These are phyloP conservation scores for Phrynocephalus guinanensis DNA, from an alignment of 2,797 vertebrate species.

Conservation along the genomic window DNA sequence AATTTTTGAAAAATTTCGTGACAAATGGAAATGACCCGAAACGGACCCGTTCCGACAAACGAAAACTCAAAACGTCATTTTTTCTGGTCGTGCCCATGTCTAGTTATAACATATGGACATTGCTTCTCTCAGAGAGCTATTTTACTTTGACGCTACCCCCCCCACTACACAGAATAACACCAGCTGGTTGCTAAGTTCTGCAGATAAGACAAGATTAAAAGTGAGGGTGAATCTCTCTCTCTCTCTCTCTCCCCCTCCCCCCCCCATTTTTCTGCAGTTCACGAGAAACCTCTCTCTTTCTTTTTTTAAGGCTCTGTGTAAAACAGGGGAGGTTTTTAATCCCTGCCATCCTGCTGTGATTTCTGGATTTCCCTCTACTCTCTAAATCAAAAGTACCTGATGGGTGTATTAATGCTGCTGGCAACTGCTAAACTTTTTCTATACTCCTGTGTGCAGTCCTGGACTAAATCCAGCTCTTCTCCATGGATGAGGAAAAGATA, in stretches of 20 bases:
- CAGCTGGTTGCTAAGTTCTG: background rate
- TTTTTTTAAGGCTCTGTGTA: background rate
- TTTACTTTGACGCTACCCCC: background rate
- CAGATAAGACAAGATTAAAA: background rate
- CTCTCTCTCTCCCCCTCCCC: background rate
- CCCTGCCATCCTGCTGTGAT: slow-evolving; percentile 8
- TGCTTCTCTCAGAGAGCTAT: background rate
- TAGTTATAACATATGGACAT: background rate
- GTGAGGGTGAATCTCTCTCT: background rate
- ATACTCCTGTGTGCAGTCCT: background rate
- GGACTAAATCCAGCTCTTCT: slow-evolving; percentile 29
- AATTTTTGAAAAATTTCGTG: no score
- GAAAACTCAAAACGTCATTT: no score
- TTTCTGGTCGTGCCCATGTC: no score
- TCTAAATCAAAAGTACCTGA: background rate
- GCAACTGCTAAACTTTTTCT: slow-evolving; percentile 14
- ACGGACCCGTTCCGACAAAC: no score
- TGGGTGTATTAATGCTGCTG: background rate
- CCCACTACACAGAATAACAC: background rate
- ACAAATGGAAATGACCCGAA: no score
- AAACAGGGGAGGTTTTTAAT: background rate
- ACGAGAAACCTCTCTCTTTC: slow-evolving; percentile 20
- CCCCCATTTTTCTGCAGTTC: background rate
- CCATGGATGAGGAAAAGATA: slow-evolving; percentile 16
- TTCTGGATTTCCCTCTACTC: background rate